phyloP scores from a whole-genome alignment of 53 echinoderm and acorn worm species.

The Patiria pectinifera region DNA sequence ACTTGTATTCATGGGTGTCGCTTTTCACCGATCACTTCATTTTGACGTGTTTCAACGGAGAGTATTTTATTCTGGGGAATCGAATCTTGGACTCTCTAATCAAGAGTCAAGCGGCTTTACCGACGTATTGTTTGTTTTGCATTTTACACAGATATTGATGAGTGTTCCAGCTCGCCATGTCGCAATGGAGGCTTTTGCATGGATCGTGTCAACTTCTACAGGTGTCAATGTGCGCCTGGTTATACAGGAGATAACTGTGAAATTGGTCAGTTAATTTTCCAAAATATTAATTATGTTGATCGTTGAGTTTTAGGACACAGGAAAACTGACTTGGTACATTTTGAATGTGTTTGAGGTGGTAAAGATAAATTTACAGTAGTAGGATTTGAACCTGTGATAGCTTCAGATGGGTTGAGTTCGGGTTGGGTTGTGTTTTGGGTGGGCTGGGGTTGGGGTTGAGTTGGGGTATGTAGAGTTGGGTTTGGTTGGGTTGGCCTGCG shows the following conservation, averaged over 20 bases:
- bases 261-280: slow-evolving; percentile 42
- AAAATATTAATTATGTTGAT: neutral
- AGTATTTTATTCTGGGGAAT: neutral
- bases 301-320: neutral
- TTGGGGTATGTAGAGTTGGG: neutral
- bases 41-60: too few relatives aligned
- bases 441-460: too few relatives aligned
- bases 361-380: too few relatives aligned
- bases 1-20: too few relatives aligned
- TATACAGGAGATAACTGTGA: slow-evolving; percentile 68
- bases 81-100: neutral
- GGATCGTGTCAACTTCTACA: slow-evolving; percentile 51
- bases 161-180: slow-evolving; percentile 76
- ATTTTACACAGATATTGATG: slow-evolving; percentile 66
- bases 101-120: neutral
- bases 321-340: neutral
- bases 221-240: slow-evolving; percentile 61
- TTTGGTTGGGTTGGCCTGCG: neutral
- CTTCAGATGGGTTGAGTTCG: too few relatives aligned
- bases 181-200: slow-evolving; percentile 77
- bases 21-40: too few relatives aligned
- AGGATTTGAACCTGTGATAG: too few relatives aligned
- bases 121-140: neutral
- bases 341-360: neutral
- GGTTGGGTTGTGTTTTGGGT: too few relatives aligned